phyloP scores from a whole-genome alignment of 2,888 invertebrate species.

The Drepanosiphum platanoidis region DNA sequence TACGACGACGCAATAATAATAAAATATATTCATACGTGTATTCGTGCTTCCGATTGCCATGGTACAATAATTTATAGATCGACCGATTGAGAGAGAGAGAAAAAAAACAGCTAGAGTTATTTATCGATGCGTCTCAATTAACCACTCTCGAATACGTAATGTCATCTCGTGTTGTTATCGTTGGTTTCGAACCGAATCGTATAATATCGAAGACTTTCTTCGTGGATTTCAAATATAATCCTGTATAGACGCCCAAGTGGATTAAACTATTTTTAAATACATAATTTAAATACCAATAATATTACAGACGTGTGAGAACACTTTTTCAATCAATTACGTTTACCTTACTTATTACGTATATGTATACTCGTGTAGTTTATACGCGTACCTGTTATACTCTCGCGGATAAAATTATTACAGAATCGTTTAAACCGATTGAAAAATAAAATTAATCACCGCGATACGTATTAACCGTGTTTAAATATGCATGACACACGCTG shows the following conservation, averaged over 20 bases:
- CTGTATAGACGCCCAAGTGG: too few species aligned
- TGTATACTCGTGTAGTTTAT: not conserved
- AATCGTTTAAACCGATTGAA: not conserved
- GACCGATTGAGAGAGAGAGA: not conserved
- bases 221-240: too few species aligned
- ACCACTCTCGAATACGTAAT: not conserved
- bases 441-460: not conserved
- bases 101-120: not conserved
- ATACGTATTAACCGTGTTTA: not conserved
- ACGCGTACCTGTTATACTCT: not conserved
- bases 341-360: not conserved
- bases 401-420: not conserved
- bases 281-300: too few species aligned
- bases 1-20: too few species aligned
- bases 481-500: not conserved
- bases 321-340: not conserved
- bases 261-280: too few species aligned
- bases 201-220: not conserved
- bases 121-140: constrained; percentile 21
- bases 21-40: too few species aligned
- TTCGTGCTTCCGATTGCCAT: not conserved
- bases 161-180: not conserved
- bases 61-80: not conserved
- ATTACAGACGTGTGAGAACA: not conserved
- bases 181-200: not conserved